Percentiles rank a stretch among this genome's conserved stretches.
Evolutionary conservation across 1,140 invertebrate species (phyloP).

Genomic region (Papilio helenus): DNA sequence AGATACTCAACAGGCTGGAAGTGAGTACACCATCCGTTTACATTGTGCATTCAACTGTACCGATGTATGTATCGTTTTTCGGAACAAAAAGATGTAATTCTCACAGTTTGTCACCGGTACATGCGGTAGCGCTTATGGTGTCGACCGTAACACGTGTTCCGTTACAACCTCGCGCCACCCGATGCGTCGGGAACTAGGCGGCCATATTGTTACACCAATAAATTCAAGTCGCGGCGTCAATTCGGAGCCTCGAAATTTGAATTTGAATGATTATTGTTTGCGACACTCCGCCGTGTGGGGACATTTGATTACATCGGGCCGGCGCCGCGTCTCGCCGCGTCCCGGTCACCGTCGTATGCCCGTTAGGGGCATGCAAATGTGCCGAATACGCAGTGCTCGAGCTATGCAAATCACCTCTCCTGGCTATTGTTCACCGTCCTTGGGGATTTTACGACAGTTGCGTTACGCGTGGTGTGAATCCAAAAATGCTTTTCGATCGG

Average conservation of each 20-base stretch:
- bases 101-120: constrained; percentile 49
- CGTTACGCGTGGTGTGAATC: constrained; percentile 65
- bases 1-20: constrained; percentile 99
- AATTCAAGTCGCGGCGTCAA: constrained; percentile 62
- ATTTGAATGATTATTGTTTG: constrained; percentile 70
- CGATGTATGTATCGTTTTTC: neutral
- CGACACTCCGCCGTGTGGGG: constrained; percentile 42
- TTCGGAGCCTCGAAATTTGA: constrained; percentile 61
- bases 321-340: constrained; percentile 50
- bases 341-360: constrained; percentile 51
- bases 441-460: constrained; percentile 66
- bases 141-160: constrained; percentile 67
- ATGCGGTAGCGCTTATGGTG: constrained; percentile 52
- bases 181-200: constrained; percentile 45
- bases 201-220: constrained; percentile 57
- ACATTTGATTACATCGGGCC: constrained; percentile 68
- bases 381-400: constrained; percentile 63
- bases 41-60: constrained; percentile 48
- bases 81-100: constrained; percentile 50
- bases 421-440: constrained; percentile 76
- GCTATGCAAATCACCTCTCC: constrained; percentile 75
- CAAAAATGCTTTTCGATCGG: constrained; percentile 67
- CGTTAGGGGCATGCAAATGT: constrained; percentile 76
- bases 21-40: constrained; percentile 70
- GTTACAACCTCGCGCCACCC: constrained; percentile 50